Base-by-base conservation (phyloP, 1,140 invertebrate genomes). In the Araneus ventricosus region DNA sequence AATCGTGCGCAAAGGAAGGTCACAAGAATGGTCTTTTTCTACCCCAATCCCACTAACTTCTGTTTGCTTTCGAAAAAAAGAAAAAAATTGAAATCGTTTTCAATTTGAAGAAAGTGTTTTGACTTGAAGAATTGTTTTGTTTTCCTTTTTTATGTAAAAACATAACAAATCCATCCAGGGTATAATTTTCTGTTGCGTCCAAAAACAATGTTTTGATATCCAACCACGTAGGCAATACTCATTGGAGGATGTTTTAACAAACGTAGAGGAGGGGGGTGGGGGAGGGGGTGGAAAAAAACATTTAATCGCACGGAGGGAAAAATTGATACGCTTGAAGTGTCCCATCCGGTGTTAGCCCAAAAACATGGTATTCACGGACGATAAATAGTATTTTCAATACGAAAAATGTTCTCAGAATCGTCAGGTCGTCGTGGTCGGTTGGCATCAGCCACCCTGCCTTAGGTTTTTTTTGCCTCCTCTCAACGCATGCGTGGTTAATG, bases 341-440 rank as follows among this genome's bases (percentile, higher is more conserved):
- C 4, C 34, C 34, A 75, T 75, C 70, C 70, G 70, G 70, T 75
- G 70, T 75, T 75, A 37, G 30, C 22, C 30, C 70, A 0, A 37
- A 75, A 75, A 75, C 70, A 75, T 37, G 70, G 30, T 75, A 75
- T 75, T 75, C 70, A 75, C 70, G 70, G 70, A 75, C 34, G 30
- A 37, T 37, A 75, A 75, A 75, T 75, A 75, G 70, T 75, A 75
- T 75, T 75, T 75, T 75, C 70, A 75, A 75, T 75, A 37, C 5
- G 34, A 75, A 75, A 75, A 75, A 37, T 75, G 30, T 75, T 75
- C 70, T 75, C 30, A 34, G 30, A 75, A 75, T 75, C 70, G 70
- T 75, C 70, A 75, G 70, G 70, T 75, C 70, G 70, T 75, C 30
- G 3, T 75, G 70, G 70, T 75, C 70, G 70, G 30, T 75, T 75